phyloP scores from a whole-genome alignment of 2,888 invertebrate genomes.

The Sinodicranocentrus sp. region DNA sequence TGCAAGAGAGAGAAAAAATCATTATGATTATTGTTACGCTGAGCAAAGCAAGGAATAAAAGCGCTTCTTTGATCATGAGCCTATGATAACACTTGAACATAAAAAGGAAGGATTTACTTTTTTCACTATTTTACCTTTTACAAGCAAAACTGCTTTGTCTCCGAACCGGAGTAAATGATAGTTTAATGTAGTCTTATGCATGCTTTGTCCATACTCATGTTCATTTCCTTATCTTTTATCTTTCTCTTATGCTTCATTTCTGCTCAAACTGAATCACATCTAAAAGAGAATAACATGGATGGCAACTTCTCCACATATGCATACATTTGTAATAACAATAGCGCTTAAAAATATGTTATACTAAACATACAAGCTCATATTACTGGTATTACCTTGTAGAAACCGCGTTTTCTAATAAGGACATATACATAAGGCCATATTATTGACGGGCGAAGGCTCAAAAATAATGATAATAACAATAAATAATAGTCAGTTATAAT shows the following conservation, averaged over 20 bases:
- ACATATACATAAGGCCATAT: conserved; percentile 36
- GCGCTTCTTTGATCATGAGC: conserved; percentile 47
- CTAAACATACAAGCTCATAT: too few species aligned
- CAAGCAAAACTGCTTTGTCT: conserved; percentile 38
- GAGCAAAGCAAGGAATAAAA: background rate
- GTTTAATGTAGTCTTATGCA: background rate
- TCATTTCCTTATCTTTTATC: conserved; percentile 51
- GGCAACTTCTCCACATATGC: too few species aligned
- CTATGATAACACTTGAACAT: conserved; percentile 46
- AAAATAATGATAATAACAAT: conserved; percentile 33
- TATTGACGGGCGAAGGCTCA: conserved; percentile 59
- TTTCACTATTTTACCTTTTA: conserved; percentile 32
- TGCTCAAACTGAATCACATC: too few species aligned
- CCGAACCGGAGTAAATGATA: conserved; percentile 24
- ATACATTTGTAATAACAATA: too few species aligned
- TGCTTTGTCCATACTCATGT: background rate
- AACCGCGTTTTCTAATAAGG: too few species aligned
- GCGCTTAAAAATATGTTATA: too few species aligned
- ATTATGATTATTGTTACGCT: too few species aligned
- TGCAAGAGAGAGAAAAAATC: too few species aligned
- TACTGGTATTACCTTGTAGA: too few species aligned
- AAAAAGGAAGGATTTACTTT: conserved; percentile 42
- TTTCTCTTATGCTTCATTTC: background rate
- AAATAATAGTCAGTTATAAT: conserved; percentile 8
- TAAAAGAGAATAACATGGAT: too few species aligned